Percentiles rank a stretch among this genome's conserved stretches.
These are phyloP conservation scores for Illadopsis cleaveri DNA, from an alignment of 2,113 vertebrate species.

Conservation along the genomic window DNA sequence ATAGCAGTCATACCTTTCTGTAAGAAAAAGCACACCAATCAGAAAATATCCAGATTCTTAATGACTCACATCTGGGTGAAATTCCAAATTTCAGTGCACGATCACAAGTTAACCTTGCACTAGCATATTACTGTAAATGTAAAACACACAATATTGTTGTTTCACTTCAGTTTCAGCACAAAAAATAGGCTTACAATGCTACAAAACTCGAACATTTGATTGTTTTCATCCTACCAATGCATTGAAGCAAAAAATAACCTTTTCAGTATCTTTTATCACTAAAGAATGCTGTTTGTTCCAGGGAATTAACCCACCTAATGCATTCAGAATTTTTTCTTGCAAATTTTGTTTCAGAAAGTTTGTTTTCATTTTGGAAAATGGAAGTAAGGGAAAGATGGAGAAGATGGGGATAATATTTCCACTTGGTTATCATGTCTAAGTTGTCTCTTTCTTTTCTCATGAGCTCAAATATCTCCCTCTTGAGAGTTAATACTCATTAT, in stretches of 20 bases:
- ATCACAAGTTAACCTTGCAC: constrained; percentile 28
- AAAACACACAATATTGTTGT: constrained; percentile 2
- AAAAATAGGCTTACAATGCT: constrained; percentile 52
- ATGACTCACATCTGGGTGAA: background rate
- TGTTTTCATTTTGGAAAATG: background rate
- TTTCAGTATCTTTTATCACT: constrained; percentile 32
- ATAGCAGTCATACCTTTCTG: background rate
- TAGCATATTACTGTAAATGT: constrained; percentile 31
- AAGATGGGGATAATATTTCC: background rate
- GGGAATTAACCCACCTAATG: constrained; percentile 44
- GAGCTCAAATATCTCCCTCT: background rate
- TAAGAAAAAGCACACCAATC: background rate
- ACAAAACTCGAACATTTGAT: background rate
- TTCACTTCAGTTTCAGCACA: constrained; percentile 36
- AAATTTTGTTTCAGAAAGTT: background rate
- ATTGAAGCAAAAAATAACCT: constrained; percentile 58
- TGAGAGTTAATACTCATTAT: background rate
- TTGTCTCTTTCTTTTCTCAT: background rate
- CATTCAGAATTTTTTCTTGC: constrained; percentile 18
- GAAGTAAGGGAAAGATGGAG: background rate
- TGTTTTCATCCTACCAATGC: background rate
- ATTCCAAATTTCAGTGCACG: constrained; percentile 10
- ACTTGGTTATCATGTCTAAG: background rate
- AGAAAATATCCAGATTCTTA: background rate
- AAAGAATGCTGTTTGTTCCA: constrained; percentile 1